These are phyloP conservation scores for Flexamia atlantica DNA, from an alignment of 2,888 invertebrate species.

Conservation along the genomic window DNA sequence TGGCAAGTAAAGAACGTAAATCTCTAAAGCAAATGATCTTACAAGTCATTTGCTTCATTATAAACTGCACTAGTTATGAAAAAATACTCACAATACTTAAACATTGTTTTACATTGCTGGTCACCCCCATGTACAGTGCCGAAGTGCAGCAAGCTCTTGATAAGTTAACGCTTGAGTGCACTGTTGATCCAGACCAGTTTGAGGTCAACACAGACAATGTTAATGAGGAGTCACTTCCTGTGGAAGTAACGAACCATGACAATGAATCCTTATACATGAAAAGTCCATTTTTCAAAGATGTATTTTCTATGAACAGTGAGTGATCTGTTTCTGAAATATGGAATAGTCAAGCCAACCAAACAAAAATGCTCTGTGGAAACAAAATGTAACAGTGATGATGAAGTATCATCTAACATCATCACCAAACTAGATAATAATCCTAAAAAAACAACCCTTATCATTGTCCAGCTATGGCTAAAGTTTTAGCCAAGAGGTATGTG, in stretches of 20 bases:
- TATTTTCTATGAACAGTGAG: background rate
- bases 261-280: background rate
- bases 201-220: background rate
- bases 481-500: background rate
- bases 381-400: background rate
- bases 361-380: background rate
- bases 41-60: background rate
- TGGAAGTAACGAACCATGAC: background rate
- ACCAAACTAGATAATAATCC: background rate
- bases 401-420: too few species aligned
- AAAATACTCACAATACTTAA: background rate
- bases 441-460: background rate
- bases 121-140: background rate
- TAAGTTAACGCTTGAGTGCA: background rate
- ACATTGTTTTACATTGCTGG: background rate
- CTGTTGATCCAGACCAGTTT: background rate
- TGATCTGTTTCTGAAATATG: background rate
- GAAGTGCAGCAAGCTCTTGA: background rate
- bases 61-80: background rate
- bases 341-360: background rate
- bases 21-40: background rate
- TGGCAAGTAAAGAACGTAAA: background rate
- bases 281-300: conserved; percentile 4
- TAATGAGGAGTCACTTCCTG: background rate
- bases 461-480: background rate